Percentiles rank a stretch among this genome's conserved stretches.
Conservation (phyloP, 2,888 invertebrate species). For the Pristionchus fissidentatus region DNA sequence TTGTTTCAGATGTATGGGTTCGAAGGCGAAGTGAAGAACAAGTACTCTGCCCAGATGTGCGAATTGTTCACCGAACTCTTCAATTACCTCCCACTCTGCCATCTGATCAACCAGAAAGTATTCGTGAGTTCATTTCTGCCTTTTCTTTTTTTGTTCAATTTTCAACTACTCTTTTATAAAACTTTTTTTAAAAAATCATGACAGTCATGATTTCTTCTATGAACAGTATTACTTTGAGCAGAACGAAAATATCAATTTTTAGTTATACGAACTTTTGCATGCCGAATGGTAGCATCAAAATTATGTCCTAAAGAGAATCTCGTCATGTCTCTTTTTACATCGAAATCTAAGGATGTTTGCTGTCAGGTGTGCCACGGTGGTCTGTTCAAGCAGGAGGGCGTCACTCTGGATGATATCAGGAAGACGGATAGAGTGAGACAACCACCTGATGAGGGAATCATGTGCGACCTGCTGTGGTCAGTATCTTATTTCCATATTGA, state of each 20-base stretch:
- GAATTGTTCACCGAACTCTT: constrained; percentile 98
- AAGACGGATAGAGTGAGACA: constrained; percentile 92
- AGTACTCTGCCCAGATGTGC: constrained; percentile 93
- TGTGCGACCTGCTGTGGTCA: constrained; percentile 98
- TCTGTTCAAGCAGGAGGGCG: constrained; percentile 91
- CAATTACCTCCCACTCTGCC: constrained; percentile 95
- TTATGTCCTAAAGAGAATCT: too few species aligned
- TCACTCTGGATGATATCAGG: constrained; percentile 92
- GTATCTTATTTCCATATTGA: background rate
- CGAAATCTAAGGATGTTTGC: constrained; percentile 56
- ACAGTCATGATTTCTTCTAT: background rate
- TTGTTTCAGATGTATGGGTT: constrained; percentile 90
- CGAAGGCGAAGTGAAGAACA: constrained; percentile 96
- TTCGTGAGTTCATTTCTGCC: constrained; percentile 79
- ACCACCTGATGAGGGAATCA: constrained; percentile 95
- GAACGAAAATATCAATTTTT: too few species aligned
- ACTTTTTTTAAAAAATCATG: background rate
- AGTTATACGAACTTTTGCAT: too few species aligned
- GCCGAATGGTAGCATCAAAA: too few species aligned
- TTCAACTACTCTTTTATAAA: background rate
- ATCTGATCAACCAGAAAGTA: constrained; percentile 90
- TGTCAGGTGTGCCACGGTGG: constrained; percentile 96
- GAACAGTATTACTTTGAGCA: too few species aligned
- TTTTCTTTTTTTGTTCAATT: constrained; percentile 1
- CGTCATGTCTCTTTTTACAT: too few species aligned